Evolutionary conservation across 2,113 vertebrate species (phyloP), one percentile per base, ranked within the genome.

Genomic region (Ophthalmolycus amberensis): DNA sequence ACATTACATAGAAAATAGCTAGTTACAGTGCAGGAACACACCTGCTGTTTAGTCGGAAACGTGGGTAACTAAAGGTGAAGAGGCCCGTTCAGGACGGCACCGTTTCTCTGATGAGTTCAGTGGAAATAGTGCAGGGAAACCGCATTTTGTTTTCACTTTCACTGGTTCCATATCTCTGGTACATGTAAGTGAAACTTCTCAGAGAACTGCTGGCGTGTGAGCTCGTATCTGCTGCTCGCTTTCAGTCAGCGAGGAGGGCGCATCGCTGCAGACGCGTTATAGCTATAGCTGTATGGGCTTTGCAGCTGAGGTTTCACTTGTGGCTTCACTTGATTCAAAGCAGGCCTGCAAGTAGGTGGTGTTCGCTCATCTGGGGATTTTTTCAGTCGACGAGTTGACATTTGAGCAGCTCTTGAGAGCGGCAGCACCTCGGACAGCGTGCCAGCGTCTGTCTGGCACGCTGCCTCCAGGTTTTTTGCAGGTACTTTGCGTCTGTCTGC

Each of bases 291-390:
- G 27, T 42, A 71, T 15, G 44, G 68, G 68, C 77, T 92, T 50
- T 89, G 86, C 85, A 86, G 84, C 79, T 85, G 86, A 88, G 90
- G 91, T 94, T 93, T 92, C 84, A 69, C 78, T 90, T 94, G 91
- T 83, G 92, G 93, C 88, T 92, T 92, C 64, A 59, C 76, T 72
- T 82, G 85, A 92, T 89, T 92, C 86, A 89, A 71, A 91, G 88
- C 82, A 32, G 81, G 38, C 60, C 82, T 71, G 84, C 75, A 4
- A 80, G 93, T 89, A 83, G 91, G 91, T 77, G 87, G 88, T 80
- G 86, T 66, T 29, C 22, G 14, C 63, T 72, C 71, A 42, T 72
- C 37, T 42, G 88, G 92, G 93, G 89, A 86, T 82, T 93, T 92
- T 90, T 85, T 83, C 50, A 73, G 69, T 22, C 52, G 67, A 69